Percentiles rank a stretch among this genome's conserved stretches.
Evolutionary conservation across 2,888 invertebrate species (phyloP).

Genomic region (Toxonevra muliebris): DNA sequence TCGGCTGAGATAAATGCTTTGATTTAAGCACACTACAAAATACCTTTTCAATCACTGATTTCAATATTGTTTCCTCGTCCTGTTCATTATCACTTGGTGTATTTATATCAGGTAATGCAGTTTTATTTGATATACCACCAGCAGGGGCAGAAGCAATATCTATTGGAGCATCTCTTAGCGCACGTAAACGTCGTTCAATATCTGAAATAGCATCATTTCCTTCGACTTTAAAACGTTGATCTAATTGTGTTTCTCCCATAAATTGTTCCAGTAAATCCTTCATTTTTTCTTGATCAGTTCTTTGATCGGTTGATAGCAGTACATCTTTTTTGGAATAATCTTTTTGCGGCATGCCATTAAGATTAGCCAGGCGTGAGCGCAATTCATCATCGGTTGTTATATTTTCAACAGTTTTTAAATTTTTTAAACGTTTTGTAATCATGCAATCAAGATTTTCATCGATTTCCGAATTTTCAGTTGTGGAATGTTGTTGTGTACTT

Average conservation of each 20-base stretch:
- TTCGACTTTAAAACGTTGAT: conserved; percentile 67
- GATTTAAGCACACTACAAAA: not conserved
- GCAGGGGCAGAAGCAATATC: conserved; percentile 30
- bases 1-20: not conserved
- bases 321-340: conserved; percentile 60
- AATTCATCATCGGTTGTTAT: conserved; percentile 72
- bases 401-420: conserved; percentile 70
- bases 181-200: conserved; percentile 68
- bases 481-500: conserved; percentile 33
- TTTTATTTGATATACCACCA: conserved; percentile 9
- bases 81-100: conserved; percentile 60
- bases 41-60: conserved; percentile 59
- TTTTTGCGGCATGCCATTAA: conserved; percentile 69
- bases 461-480: conserved; percentile 49
- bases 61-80: conserved; percentile 62
- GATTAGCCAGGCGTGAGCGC: conserved; percentile 71
- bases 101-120: conserved; percentile 44
- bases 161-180: conserved; percentile 65
- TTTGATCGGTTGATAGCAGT: conserved; percentile 67
- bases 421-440: conserved; percentile 74
- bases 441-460: conserved; percentile 66
- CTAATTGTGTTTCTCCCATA: conserved; percentile 68
- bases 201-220: conserved; percentile 67
- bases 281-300: conserved; percentile 76
- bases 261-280: conserved; percentile 74